Evolutionary conservation across 2,888 invertebrate species (phyloP).

Genomic region (Gymnocheta viridis): DNA sequence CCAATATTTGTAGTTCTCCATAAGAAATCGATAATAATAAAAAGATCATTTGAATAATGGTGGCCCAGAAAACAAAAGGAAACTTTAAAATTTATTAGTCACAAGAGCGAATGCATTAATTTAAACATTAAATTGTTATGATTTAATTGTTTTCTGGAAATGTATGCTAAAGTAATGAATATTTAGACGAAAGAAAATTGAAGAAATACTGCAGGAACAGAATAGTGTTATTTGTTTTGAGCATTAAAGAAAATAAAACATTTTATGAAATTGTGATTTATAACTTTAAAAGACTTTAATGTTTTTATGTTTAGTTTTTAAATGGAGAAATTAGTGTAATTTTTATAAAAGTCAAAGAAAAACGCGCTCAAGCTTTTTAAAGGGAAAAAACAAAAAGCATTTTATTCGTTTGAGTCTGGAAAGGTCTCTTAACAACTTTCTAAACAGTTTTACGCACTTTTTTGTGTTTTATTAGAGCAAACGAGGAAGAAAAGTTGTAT

Average conservation of each 20-base stretch:
- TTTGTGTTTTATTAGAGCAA: neutral
- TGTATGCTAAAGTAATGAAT: neutral
- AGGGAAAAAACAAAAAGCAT: neutral
- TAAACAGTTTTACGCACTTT: constrained; percentile 17
- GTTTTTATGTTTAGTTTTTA: neutral
- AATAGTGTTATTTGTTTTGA: neutral
- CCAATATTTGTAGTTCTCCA: constrained; percentile 19
- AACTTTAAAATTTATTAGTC: neutral
- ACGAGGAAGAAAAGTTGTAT: neutral
- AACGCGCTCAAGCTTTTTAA: constrained; percentile 27
- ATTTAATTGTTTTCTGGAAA: constrained; percentile 37
- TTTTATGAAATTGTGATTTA: constrained; percentile 33
- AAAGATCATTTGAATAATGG: neutral
- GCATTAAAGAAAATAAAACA: neutral
- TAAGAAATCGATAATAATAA: neutral
- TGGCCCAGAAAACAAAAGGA: constrained; percentile 12
- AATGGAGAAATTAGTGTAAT: neutral
- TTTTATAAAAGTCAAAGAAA: constrained; percentile 21
- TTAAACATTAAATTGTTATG: constrained; percentile 37
- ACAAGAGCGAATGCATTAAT: constrained; percentile 16
- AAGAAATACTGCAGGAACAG: neutral
- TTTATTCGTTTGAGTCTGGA: constrained; percentile 25
- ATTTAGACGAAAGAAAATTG: neutral
- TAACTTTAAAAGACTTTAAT: constrained; percentile 14
- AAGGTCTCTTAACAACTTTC: neutral